Base-by-base conservation (phyloP, 2,888 invertebrate genomes). In the Acanthosepion esculentum region DNA sequence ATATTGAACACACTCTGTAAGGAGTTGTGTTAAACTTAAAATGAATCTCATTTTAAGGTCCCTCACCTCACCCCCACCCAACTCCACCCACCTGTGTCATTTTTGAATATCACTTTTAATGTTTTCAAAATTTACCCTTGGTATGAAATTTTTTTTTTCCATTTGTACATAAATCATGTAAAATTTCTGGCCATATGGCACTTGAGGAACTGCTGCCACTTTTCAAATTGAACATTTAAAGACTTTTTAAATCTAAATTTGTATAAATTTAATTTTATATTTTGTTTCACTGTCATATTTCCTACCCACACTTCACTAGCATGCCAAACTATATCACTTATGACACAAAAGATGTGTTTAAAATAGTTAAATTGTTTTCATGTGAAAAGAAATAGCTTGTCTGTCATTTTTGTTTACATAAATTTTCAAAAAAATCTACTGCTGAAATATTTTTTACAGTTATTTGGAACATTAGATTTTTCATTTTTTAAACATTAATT, bases 91-190 rank as follows among this genome's bases (percentile, higher is more conserved):
- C 78, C 78, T n/a, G n/a, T 78, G n/a, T n/a, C 78, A 78, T 78
- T 78, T 78, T 78, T n/a, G n/a, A n/a, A 78, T 33, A 78, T 78
- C 78, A 78, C n/a, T 78, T 78, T 78, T 78, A 78, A 78, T 78
- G 78, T 78, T 78, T 33, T 78, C 12, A 78, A 78, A n/a, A 15
- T 78, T 78, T 33, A 8, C 18, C 78, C 59, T 78, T 78, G n/a
- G 78, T 78, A 78, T 78, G n/a, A 33, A 33, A 12, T 33, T 78
- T 78, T 33, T n/a, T 29, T 78, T 78, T 78, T 33, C 78, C 78
- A 78, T 78, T 78, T 78, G 78, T 78, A 78, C 15, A 78, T 78
- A 78, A 78, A 78, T 78, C 78, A 78, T 78, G 78, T 78, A n/a
- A 78, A 78, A 78, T n/a, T 78, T n/a, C 78, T 78, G n/a, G n/a